A percentile compares a stretch with the other conserved stretches of the same genome.
Conservation (phyloP, 2,113 vertebrate genomes). For the Anhinga anhinga region DNA sequence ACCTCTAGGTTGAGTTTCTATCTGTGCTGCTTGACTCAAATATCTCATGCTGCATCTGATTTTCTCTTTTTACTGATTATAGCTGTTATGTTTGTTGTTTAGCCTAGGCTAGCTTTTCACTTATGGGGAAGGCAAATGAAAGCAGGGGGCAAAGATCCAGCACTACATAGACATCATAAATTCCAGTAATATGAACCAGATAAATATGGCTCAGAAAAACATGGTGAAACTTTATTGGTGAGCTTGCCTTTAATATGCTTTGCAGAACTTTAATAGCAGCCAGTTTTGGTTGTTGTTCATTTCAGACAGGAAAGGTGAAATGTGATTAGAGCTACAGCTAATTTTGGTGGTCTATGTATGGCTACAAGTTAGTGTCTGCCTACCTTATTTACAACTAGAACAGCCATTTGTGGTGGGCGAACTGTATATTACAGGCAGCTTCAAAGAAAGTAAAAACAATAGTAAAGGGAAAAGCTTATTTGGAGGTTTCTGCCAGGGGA, state of each 20-base stretch:
- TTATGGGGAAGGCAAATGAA: not conserved
- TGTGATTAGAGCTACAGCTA: not conserved
- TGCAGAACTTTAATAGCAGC: not conserved
- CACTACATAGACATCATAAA: not conserved
- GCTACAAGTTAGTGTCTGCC: not conserved
- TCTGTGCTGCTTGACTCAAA: not conserved
- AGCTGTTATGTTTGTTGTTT: not conserved
- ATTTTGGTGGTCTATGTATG: not conserved
- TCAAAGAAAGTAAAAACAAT: not conserved
- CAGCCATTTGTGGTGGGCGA: not conserved
- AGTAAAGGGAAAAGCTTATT: not conserved
- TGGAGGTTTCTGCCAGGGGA: not conserved
- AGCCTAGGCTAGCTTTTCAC: not conserved
- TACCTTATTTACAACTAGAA: not conserved
- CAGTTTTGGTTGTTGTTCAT: not conserved
- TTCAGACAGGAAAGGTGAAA: slow-evolving; percentile 18
- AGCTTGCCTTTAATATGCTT: not conserved
- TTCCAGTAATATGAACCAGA: not conserved
- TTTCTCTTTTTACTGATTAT: not conserved
- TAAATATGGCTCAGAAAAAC: slow-evolving; percentile 1
- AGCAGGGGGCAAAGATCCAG: not conserved
- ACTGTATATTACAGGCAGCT: not conserved
- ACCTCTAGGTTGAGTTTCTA: not conserved
- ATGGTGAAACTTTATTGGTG: not conserved
- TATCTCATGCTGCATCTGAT: not conserved